Conservation (phyloP, 1,140 invertebrate genomes). For the Caenorhabditis inopinata region DNA sequence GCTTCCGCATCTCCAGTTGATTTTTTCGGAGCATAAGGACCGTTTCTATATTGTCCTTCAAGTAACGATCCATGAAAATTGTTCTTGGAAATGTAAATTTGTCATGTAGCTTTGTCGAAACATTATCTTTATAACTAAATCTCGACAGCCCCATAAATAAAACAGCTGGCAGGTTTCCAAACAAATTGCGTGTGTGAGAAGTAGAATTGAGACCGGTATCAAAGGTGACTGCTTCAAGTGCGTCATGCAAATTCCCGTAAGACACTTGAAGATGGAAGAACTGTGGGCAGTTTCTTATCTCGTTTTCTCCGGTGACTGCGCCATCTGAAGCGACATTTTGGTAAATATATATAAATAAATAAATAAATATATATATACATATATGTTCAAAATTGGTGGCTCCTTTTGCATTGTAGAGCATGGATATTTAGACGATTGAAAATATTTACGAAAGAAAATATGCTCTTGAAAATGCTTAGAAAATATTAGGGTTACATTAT, state of each 20-base stretch:
- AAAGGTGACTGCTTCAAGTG: neutral
- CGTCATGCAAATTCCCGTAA: neutral
- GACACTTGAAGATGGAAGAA: neutral
- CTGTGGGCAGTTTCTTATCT: neutral
- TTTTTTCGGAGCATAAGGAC: too few relatives aligned
- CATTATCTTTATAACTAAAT: neutral
- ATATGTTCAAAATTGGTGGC: too few relatives aligned
- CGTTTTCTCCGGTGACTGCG: neutral
- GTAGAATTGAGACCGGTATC: too few relatives aligned
- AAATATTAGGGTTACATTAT: too few relatives aligned
- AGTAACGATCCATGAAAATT: neutral
- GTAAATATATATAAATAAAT: too few relatives aligned
- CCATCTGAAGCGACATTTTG: too few relatives aligned
- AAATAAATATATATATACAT: too few relatives aligned
- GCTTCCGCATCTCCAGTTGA: neutral
- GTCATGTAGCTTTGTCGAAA: neutral
- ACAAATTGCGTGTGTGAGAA: neutral
- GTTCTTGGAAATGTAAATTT: neutral
- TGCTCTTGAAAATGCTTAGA: too few relatives aligned
- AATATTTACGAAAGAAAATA: too few relatives aligned
- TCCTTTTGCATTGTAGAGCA: too few relatives aligned
- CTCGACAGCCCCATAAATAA: neutral
- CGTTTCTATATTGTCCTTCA: neutral
- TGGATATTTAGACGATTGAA: too few relatives aligned
- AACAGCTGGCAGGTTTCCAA: neutral